These are phyloP conservation scores for Platerodrilus igneus DNA, from an alignment of 2,888 invertebrate genomes.

Conservation along the genomic window DNA sequence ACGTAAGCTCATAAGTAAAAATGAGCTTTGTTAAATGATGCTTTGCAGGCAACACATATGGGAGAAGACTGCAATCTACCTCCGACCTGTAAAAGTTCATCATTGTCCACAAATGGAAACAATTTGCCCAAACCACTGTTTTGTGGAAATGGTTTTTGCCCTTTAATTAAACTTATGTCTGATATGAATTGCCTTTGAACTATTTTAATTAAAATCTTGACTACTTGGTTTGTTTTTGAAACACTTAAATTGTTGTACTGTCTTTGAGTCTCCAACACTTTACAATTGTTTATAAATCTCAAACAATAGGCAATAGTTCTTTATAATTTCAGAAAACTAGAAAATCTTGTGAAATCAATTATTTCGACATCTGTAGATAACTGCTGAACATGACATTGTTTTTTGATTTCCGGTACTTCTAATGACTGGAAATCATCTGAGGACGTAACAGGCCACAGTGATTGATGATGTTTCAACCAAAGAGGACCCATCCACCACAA, in stretches of 20 bases:
- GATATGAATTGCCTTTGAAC: too few species aligned
- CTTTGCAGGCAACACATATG: slow-evolving; percentile 18
- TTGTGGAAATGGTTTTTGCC: not conserved
- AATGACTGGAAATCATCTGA: too few species aligned
- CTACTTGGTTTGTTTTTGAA: too few species aligned
- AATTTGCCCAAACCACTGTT: slow-evolving; percentile 11
- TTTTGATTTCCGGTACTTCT: too few species aligned
- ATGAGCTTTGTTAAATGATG: slow-evolving; percentile 20
- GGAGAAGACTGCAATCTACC: slow-evolving; percentile 16
- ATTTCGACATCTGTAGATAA: not conserved
- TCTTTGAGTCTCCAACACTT: too few species aligned
- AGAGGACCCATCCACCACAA: slow-evolving; percentile 8
- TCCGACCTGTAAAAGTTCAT: slow-evolving; percentile 15
- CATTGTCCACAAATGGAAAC: slow-evolving; percentile 19
- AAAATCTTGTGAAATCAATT: too few species aligned
- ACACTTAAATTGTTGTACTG: too few species aligned
- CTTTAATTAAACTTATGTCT: too few species aligned
- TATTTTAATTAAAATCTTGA: too few species aligned
- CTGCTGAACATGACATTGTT: not conserved
- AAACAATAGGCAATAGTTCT: too few species aligned
- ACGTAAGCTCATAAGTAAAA: slow-evolving; percentile 15
- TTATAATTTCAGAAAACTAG: too few species aligned
- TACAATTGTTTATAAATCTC: too few species aligned
- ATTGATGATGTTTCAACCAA: slow-evolving; percentile 1
- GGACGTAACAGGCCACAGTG: not conserved